A percentile compares a stretch with the other conserved stretches of the same genome.
phyloP scores from a whole-genome alignment of 2,888 invertebrate genomes.

The Frankliniella fusca region DNA sequence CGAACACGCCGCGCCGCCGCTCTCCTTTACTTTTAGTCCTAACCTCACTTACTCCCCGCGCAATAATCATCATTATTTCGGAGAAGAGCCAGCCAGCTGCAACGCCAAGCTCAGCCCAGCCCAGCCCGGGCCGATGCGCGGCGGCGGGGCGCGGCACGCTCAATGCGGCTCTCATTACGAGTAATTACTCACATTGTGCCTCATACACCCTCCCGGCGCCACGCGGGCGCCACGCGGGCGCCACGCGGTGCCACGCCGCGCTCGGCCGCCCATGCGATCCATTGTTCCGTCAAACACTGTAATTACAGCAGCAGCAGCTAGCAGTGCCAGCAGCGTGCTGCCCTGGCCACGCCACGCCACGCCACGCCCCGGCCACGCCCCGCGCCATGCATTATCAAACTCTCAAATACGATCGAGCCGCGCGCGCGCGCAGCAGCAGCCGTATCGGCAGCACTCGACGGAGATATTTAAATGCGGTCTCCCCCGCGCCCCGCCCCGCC shows the following conservation, averaged over 20 bases:
- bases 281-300: neutral
- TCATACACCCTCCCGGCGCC: neutral
- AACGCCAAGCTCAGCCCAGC: no score
- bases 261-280: neutral
- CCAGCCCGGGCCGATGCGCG: neutral
- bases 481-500: neutral
- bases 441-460: no score
- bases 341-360: neutral
- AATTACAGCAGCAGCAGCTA: neutral
- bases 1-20: no score
- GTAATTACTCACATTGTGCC: conserved; percentile 20
- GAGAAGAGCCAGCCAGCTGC: no score
- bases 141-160: neutral
- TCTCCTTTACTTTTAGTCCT: no score
- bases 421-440: no score
- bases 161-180: conserved; percentile 7
- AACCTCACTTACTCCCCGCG: no score
- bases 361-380: neutral
- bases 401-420: no score
- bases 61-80: no score
- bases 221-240: neutral
- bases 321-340: neutral
- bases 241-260: neutral
- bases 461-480: no score
- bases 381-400: no score